Percentiles rank a stretch among this genome's conserved stretches.
Conservation (phyloP, 2,797 vertebrate genomes). For the Coranthus polyacanthus region DNA sequence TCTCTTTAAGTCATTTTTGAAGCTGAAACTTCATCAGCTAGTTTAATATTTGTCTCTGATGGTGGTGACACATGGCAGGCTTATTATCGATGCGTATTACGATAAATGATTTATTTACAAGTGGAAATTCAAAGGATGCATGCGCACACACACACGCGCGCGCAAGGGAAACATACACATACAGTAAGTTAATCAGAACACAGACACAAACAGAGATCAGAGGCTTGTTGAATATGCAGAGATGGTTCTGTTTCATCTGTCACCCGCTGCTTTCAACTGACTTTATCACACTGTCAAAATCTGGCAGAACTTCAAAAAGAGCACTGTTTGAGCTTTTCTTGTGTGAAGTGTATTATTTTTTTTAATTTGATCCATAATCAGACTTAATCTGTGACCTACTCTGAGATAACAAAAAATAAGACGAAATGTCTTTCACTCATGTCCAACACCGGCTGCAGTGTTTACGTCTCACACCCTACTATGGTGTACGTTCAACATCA, state of each 20-base stretch:
- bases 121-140: conserved; percentile 27
- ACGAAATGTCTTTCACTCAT: not conserved
- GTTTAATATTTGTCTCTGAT: not conserved
- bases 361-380: conserved; percentile 8
- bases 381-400: not conserved
- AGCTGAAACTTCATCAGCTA: not conserved
- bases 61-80: conserved; percentile 1
- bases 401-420: not conserved
- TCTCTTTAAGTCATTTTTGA: not conserved
- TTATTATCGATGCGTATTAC: conserved; percentile 35
- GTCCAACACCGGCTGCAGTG: not conserved
- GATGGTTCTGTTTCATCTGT: conserved; percentile 53
- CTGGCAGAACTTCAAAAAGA: conserved; percentile 30
- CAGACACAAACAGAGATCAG: conserved; percentile 50
- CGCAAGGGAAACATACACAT: conserved; percentile 19
- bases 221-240: conserved; percentile 50
- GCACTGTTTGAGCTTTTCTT: conserved; percentile 14
- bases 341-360: not conserved
- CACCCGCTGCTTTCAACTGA: conserved; percentile 42
- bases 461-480: too few species aligned
- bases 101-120: conserved; percentile 56
- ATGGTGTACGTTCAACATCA: too few species aligned
- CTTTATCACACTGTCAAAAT: conserved; percentile 14
- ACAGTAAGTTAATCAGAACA: conserved; percentile 46
- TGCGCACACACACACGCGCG: conserved; percentile 2